Conservation (phyloP, 2,113 vertebrate genomes). For the Myodes glareolus region DNA sequence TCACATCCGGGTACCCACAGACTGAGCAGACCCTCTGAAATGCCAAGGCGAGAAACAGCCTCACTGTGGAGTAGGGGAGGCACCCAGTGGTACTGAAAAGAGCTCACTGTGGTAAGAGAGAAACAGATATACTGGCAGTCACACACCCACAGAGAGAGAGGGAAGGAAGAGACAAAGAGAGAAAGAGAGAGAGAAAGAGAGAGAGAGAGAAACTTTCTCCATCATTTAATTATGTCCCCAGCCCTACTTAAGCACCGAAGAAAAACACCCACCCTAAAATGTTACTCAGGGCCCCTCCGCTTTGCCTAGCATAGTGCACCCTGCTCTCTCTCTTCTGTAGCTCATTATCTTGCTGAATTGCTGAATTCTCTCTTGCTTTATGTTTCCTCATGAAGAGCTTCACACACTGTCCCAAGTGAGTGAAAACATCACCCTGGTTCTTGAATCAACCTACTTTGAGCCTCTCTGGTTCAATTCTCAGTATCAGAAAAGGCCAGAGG, state of each 20-base stretch:
- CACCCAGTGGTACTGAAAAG: background rate
- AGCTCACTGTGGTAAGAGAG: background rate
- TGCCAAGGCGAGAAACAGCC: background rate
- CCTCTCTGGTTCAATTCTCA: background rate
- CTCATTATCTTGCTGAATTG: background rate
- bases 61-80: background rate
- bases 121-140: background rate
- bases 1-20: background rate
- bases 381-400: background rate
- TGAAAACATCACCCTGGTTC: background rate
- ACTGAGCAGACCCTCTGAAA: background rate
- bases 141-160: too few relatives aligned
- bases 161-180: too few relatives aligned
- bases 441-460: background rate
- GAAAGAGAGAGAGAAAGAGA: background rate
- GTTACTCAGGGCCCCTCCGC: background rate
- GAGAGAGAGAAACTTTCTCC: background rate
- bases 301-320: background rate
- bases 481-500: background rate
- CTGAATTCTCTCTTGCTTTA: background rate
- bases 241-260: background rate
- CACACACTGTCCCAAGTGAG: background rate
- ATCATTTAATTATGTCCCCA: background rate
- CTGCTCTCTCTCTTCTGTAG: background rate
- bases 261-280: background rate